Percentiles rank a stretch among this genome's conserved stretches.
Evolutionary conservation across 2,113 vertebrate genomes (phyloP).

Genomic region (Periophthalmodon schlosseri): DNA sequence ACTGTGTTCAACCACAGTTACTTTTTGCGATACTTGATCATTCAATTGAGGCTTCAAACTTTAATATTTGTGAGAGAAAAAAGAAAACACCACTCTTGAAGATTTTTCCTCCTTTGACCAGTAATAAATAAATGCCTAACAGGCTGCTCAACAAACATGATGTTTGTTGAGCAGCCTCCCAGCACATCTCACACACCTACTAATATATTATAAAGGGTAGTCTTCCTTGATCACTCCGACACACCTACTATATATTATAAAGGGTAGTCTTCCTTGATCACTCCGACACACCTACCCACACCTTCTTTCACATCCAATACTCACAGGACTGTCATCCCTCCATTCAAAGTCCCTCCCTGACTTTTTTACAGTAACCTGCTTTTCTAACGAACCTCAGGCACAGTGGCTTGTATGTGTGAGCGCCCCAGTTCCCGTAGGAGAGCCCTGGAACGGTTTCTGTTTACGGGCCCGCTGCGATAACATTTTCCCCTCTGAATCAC

Average conservation of each 20-base stretch:
- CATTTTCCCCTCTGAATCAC: conserved; percentile 71
- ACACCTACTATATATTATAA: background rate
- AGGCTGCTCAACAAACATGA: too few species aligned
- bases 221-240: background rate
- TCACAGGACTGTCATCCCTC: conserved; percentile 1
- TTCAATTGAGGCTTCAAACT: too few species aligned
- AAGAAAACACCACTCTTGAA: too few species aligned
- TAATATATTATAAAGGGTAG: background rate
- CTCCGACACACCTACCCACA: background rate
- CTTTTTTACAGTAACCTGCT: conserved; percentile 26
- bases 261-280: background rate
- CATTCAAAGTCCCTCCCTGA: too few species aligned
- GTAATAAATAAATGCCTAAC: too few species aligned
- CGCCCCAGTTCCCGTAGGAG: conserved; percentile 47
- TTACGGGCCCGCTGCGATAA: conserved; percentile 67
- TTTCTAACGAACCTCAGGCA: conserved; percentile 34
- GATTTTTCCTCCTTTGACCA: too few species aligned
- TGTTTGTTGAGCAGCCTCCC: too few species aligned
- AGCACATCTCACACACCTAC: too few species aligned
- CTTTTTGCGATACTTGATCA: too few species aligned
- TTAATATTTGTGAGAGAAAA: too few species aligned
- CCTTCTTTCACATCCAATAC: conserved; percentile 23
- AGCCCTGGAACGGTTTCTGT: conserved; percentile 67
- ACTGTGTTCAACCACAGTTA: too few species aligned
- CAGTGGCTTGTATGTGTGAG: conserved; percentile 64